Evolutionary conservation across 2,888 invertebrate genomes (phyloP).

Genomic region (Phyto melanocephala): DNA sequence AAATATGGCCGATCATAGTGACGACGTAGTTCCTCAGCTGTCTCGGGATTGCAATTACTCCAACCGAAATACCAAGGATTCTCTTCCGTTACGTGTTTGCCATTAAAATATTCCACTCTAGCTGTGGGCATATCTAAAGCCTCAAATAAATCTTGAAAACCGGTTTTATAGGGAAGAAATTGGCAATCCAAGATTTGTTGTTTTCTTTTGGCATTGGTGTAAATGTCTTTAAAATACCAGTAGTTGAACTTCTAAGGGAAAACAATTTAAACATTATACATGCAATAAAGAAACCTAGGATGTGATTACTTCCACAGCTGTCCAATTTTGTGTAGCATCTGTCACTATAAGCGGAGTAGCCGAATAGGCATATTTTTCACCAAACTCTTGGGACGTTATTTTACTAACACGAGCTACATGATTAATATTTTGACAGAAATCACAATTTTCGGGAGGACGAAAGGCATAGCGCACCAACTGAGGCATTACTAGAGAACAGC

Average conservation of each 20-base stretch:
- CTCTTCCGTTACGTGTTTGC: constrained; percentile 67
- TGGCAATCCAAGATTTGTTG: constrained; percentile 86
- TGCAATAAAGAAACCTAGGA: neutral
- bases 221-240: constrained; percentile 88
- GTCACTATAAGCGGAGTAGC: constrained; percentile 90
- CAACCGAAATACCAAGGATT: constrained; percentile 85
- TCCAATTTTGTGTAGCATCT: constrained; percentile 91
- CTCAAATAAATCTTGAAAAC: constrained; percentile 87
- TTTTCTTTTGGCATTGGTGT: constrained; percentile 81
- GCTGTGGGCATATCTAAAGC: constrained; percentile 89
- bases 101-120: constrained; percentile 81
- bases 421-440: constrained; percentile 85
- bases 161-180: constrained; percentile 96
- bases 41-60: constrained; percentile 95
- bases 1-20: constrained; percentile 94
- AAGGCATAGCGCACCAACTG: constrained; percentile 79
- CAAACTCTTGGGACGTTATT: constrained; percentile 85
- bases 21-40: constrained; percentile 86
- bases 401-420: constrained; percentile 84
- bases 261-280: neutral
- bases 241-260: constrained; percentile 86
- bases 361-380: constrained; percentile 86
- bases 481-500: constrained; percentile 71
- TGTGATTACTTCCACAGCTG: constrained; percentile 82
- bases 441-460: constrained; percentile 89